Conservation (phyloP, 2,888 invertebrate species). For the Anoncus sp. region DNA sequence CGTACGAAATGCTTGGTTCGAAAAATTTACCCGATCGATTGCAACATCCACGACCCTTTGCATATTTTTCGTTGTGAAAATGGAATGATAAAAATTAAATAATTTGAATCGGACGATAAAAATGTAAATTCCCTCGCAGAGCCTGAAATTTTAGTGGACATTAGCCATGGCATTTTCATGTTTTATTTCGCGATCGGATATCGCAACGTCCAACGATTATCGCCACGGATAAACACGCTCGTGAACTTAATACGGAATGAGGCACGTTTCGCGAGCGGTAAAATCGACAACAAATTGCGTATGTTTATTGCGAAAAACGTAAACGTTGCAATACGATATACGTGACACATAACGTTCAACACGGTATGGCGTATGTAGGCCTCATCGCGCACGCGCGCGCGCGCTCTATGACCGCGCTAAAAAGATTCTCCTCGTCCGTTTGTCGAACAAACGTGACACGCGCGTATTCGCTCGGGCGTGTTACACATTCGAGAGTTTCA, state of each 20-base stretch:
- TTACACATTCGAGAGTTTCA: conserved; percentile 79
- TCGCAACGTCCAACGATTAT: conserved; percentile 49
- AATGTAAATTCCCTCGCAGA: too few species aligned
- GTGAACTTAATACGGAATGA: conserved; percentile 31
- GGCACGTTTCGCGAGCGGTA: conserved; percentile 60
- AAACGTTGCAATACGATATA: conserved; percentile 64
- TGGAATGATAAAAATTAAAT: background rate
- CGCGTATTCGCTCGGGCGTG: conserved; percentile 67
- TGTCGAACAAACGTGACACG: too few species aligned
- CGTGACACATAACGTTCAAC: conserved; percentile 62
- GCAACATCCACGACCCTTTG: too few species aligned
- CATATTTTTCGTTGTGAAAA: too few species aligned
- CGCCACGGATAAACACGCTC: background rate
- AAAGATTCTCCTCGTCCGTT: conserved; percentile 49
- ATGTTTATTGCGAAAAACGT: conserved; percentile 65
- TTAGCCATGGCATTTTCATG: background rate
- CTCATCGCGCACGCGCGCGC: too few species aligned
- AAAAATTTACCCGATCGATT: too few species aligned
- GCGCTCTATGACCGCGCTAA: conserved; percentile 14
- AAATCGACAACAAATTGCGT: conserved; percentile 37
- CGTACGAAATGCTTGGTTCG: too few species aligned
- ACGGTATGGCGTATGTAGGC: conserved; percentile 65
- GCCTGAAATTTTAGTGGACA: background rate
- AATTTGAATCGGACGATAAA: too few species aligned
- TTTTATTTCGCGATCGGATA: conserved; percentile 50